A percentile compares a stretch with the other conserved stretches of the same genome.
Evolutionary conservation across 92 coral and sea anemone genomes (phyloP).

Genomic region (Epizoanthus scotinus): DNA sequence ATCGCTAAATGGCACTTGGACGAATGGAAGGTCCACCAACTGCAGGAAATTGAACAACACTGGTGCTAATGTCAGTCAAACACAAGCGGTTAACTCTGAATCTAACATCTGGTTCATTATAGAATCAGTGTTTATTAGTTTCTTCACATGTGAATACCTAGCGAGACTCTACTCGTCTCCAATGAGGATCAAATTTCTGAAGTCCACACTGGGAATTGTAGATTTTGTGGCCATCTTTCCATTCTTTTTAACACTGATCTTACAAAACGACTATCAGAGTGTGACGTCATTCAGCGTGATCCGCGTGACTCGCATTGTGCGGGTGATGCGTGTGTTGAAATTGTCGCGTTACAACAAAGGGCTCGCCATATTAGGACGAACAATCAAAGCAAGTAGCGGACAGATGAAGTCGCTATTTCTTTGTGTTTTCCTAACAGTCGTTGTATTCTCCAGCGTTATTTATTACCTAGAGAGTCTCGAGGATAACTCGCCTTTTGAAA

Average conservation of each 20-base stretch:
- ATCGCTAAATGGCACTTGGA: background rate
- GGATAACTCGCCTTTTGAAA: constrained; percentile 47
- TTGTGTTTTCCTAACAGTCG: constrained; percentile 69
- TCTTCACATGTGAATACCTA: constrained; percentile 76
- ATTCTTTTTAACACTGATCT: constrained; percentile 64
- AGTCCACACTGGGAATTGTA: constrained; percentile 74
- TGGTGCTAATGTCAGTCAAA: background rate
- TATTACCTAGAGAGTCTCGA: constrained; percentile 66
- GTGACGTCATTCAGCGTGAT: constrained; percentile 83
- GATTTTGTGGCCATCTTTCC: constrained; percentile 84
- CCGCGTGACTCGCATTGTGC: constrained; percentile 79
- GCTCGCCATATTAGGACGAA: constrained; percentile 75
- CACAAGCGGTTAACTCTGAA: background rate
- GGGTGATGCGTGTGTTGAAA: constrained; percentile 83
- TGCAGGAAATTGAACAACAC: constrained; percentile 16
- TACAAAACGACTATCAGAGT: constrained; percentile 41
- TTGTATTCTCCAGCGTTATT: constrained; percentile 74
- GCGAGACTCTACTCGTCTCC: constrained; percentile 77
- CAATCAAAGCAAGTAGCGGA: constrained; percentile 68
- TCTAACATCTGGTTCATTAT: constrained; percentile 63
- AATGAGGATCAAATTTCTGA: constrained; percentile 50
- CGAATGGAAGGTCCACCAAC: background rate
- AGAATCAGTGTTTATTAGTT: constrained; percentile 72
- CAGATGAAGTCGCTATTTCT: constrained; percentile 66
- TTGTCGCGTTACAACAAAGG: constrained; percentile 86